These are phyloP conservation scores for Creontiades dilutus DNA, from an alignment of 2,888 invertebrate species.

Conservation along the genomic window DNA sequence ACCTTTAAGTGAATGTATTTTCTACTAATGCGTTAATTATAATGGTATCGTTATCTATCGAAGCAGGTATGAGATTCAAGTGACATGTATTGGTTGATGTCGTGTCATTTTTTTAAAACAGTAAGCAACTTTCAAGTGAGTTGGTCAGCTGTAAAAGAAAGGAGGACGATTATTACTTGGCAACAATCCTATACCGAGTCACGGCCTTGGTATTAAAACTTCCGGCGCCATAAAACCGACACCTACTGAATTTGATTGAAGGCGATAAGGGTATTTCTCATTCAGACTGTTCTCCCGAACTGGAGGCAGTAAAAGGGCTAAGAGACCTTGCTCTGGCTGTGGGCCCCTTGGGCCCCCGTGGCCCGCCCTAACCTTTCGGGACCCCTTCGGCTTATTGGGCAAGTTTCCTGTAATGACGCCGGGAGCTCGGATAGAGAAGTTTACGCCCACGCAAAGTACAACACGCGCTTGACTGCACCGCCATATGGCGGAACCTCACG, in stretches of 20 bases:
- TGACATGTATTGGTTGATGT: too few relatives aligned
- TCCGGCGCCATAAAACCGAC: slow-evolving; percentile 1
- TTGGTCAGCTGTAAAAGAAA: too few relatives aligned
- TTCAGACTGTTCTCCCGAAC: neutral
- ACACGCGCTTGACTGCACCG: slow-evolving; percentile 54
- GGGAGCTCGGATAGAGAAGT: slow-evolving; percentile 67
- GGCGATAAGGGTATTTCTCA: neutral
- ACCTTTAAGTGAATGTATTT: too few relatives aligned
- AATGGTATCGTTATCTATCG: too few relatives aligned
- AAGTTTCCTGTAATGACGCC: slow-evolving; percentile 60
- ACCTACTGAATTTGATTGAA: neutral
- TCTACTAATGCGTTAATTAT: too few relatives aligned
- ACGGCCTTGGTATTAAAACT: slow-evolving; percentile 18
- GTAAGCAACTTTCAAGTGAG: too few relatives aligned
- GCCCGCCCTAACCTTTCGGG: slow-evolving; percentile 55
- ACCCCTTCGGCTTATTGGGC: slow-evolving; percentile 43
- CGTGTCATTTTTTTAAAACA: too few relatives aligned
- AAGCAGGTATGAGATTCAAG: too few relatives aligned
- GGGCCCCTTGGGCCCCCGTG: slow-evolving; percentile 25
- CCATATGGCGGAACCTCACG: slow-evolving; percentile 37
- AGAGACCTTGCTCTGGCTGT: slow-evolving; percentile 28
- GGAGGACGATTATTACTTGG: too few relatives aligned
- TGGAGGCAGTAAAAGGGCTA: slow-evolving; percentile 34
- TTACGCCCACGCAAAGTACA: slow-evolving; percentile 57
- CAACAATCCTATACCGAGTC: neutral